These are phyloP conservation scores for Desmodus rotundus DNA, from an alignment of 2,113 vertebrate species.

Conservation along the genomic window DNA sequence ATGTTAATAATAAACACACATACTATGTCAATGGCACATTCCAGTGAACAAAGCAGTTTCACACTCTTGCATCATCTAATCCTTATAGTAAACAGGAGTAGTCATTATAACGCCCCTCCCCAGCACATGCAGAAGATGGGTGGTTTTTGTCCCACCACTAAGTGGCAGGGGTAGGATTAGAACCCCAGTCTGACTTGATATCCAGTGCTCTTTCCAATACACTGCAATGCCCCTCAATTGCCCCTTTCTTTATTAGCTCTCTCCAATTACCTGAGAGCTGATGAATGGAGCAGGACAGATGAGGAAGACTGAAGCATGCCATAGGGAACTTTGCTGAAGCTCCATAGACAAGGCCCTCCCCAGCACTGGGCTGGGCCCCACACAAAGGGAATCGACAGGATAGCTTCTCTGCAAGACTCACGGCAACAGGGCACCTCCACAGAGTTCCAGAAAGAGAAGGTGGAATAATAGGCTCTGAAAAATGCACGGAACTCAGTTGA, in stretches of 20 bases:
- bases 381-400: neutral
- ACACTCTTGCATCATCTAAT: neutral
- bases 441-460: neutral
- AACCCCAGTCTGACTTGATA: neutral
- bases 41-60: neutral
- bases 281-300: neutral
- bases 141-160: neutral
- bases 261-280: neutral
- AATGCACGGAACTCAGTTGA: neutral
- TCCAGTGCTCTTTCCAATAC: neutral
- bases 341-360: neutral
- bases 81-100: neutral
- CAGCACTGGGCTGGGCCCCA: neutral
- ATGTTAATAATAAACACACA: neutral
- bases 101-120: neutral
- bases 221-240: neutral
- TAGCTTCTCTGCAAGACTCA: neutral
- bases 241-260: neutral
- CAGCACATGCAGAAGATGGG: neutral
- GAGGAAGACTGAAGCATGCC: neutral
- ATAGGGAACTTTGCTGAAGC: neutral
- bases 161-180: neutral
- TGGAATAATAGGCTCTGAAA: neutral
- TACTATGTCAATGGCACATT: neutral
- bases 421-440: neutral